phyloP scores from a whole-genome alignment of 1,140 invertebrate species.

The Dryas iulia region DNA sequence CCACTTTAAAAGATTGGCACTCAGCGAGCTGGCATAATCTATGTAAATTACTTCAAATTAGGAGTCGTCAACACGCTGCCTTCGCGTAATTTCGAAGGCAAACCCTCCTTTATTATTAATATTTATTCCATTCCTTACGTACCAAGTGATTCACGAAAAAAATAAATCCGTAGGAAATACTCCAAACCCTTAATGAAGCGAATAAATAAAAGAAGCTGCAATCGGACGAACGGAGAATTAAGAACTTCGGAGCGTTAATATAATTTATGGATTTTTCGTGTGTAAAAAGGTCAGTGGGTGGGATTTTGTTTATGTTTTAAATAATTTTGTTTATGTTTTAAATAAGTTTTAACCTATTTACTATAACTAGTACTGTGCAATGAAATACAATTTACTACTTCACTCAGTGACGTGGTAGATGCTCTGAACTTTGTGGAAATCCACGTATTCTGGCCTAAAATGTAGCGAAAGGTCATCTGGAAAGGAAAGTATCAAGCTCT shows the following conservation, averaged over 20 bases:
- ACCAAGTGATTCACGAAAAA: conserved; percentile 63
- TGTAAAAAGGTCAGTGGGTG: background rate
- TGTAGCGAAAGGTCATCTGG: no score
- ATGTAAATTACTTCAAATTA: conserved; percentile 80
- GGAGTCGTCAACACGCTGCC: conserved; percentile 74
- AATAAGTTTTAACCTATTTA: no score
- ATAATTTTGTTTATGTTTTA: no score
- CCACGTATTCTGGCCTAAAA: no score
- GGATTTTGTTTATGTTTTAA: background rate
- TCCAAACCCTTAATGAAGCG: conserved; percentile 64
- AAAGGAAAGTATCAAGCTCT: no score
- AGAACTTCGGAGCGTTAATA: conserved; percentile 1
- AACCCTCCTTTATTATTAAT: conserved; percentile 78
- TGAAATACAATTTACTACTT: no score
- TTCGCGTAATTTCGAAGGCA: conserved; percentile 71
- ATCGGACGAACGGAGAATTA: conserved; percentile 25
- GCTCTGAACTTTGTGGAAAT: no score
- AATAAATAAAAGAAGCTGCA: conserved; percentile 37
- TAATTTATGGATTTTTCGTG: background rate
- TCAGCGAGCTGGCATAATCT: conserved; percentile 78
- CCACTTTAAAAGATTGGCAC: conserved; percentile 79
- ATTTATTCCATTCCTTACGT: conserved; percentile 74
- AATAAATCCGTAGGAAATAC: conserved; percentile 56
- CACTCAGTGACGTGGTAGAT: no score
- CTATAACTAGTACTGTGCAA: no score